Percentiles rank a stretch among this genome's conserved stretches.
Evolutionary conservation across 2,113 vertebrate genomes (phyloP).

Genomic region (Hippocampus abdominalis): DNA sequence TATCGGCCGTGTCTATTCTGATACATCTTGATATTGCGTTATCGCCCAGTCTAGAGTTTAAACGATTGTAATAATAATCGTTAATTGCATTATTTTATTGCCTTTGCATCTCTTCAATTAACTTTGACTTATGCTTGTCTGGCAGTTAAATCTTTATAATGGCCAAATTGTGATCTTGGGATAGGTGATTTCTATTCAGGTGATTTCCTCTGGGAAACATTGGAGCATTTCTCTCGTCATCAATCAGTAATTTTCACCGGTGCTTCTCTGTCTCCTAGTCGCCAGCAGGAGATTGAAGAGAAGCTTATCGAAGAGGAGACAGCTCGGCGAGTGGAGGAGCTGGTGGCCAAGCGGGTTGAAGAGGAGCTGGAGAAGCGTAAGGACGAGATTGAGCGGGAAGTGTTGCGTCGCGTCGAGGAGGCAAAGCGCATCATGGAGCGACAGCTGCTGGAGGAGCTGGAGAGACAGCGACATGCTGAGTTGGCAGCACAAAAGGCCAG

Average conservation of each 20-base stretch:
- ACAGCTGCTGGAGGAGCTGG: slow-evolving; percentile 99
- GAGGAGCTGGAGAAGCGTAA: slow-evolving; percentile 97
- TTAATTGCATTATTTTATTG: too few relatives aligned
- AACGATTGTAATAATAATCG: too few relatives aligned
- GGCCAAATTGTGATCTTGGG: too few relatives aligned
- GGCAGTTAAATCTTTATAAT: too few relatives aligned
- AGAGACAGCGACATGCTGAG: slow-evolving; percentile 97
- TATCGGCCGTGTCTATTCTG: too few relatives aligned
- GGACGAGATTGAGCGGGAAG: slow-evolving; percentile 97
- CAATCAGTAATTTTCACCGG: neutral
- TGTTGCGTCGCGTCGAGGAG: slow-evolving; percentile 95
- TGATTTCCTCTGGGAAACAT: neutral
- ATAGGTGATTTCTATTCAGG: neutral
- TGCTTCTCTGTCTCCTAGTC: slow-evolving; percentile 55
- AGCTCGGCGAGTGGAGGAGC: slow-evolving; percentile 93
- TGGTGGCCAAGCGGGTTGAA: slow-evolving; percentile 95
- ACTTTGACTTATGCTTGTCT: too few relatives aligned
- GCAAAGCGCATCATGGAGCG: slow-evolving; percentile 99
- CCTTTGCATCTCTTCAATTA: too few relatives aligned
- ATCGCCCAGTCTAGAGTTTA: too few relatives aligned
- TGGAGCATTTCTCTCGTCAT: neutral
- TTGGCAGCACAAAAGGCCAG: slow-evolving; percentile 95
- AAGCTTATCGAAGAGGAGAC: slow-evolving; percentile 99
- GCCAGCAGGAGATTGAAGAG: slow-evolving; percentile 98
- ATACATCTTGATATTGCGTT: too few relatives aligned